Conservation (phyloP, 2,113 vertebrate genomes). For the Hassar affinis region DNA sequence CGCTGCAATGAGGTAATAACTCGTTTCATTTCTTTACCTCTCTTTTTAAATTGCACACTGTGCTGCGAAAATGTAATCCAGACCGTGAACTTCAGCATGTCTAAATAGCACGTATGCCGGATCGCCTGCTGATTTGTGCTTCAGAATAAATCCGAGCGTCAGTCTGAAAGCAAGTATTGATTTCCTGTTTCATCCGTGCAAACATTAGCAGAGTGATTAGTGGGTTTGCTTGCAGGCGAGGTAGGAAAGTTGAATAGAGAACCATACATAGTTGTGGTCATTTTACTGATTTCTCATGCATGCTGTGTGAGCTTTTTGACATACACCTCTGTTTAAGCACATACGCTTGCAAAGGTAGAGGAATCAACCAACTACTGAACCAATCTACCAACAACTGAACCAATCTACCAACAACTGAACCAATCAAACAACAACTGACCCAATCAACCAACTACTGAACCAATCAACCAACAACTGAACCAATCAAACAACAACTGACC, state of each 20-base stretch:
- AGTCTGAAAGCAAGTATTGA: conserved; percentile 7
- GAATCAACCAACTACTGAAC: too few relatives aligned
- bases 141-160: not conserved
- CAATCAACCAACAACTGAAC: not conserved
- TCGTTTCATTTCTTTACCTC: conserved; percentile 18
- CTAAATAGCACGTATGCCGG: not conserved
- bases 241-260: not conserved
- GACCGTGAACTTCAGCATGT: not conserved
- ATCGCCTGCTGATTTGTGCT: not conserved
- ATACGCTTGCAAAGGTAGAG: not conserved
- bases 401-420: not conserved
- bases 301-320: too few relatives aligned
- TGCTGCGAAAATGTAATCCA: not conserved
- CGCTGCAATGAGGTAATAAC: conserved; percentile 35
- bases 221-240: not conserved
- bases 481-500: not conserved
- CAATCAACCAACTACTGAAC: not conserved
- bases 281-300: not conserved
- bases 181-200: conserved; percentile 13
- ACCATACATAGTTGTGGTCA: not conserved
- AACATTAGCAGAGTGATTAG: conserved; percentile 34
- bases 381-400: not conserved
- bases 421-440: not conserved
- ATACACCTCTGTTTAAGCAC: not conserved
- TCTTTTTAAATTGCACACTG: not conserved